Conservation (phyloP, 2,888 invertebrate species). For the Holacanthella duospinosa region DNA sequence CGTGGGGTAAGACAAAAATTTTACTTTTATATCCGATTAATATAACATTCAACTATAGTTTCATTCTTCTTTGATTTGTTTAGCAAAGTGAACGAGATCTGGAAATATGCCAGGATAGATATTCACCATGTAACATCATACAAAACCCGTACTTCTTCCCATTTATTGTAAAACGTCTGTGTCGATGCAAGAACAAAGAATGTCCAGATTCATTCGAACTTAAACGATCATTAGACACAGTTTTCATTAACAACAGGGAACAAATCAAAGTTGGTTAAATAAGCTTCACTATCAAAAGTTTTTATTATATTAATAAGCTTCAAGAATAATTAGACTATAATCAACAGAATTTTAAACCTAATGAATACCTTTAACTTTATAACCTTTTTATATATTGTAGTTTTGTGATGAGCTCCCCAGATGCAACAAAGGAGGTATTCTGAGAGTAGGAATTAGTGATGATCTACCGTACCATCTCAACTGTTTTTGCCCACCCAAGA, state of each 20-base stretch:
- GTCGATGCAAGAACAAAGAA: neutral
- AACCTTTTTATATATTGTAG: neutral
- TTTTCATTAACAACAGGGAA: slow-evolving; percentile 6
- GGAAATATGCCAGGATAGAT: neutral
- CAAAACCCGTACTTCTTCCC: slow-evolving; percentile 7
- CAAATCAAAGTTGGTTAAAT: neutral
- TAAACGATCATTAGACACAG: slow-evolving; percentile 1
- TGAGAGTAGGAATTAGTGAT: neutral
- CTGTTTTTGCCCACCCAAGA: slow-evolving; percentile 4
- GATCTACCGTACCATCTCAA: neutral
- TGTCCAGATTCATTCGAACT: neutral
- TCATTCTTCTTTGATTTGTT: no score
- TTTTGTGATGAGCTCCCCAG: neutral
- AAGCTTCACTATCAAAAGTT: neutral
- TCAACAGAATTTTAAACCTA: neutral
- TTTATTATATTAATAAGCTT: no score
- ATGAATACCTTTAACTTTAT: no score
- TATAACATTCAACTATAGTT: neutral
- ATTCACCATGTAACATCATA: neutral
- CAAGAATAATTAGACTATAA: neutral
- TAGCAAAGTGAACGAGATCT: neutral
- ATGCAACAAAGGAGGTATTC: neutral
- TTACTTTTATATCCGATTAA: neutral
- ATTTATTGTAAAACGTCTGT: neutral
- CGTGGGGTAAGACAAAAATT: neutral